Evolutionary conservation across 2,113 vertebrate genomes (phyloP).

Genomic region (Daphoenositta chrysoptera): DNA sequence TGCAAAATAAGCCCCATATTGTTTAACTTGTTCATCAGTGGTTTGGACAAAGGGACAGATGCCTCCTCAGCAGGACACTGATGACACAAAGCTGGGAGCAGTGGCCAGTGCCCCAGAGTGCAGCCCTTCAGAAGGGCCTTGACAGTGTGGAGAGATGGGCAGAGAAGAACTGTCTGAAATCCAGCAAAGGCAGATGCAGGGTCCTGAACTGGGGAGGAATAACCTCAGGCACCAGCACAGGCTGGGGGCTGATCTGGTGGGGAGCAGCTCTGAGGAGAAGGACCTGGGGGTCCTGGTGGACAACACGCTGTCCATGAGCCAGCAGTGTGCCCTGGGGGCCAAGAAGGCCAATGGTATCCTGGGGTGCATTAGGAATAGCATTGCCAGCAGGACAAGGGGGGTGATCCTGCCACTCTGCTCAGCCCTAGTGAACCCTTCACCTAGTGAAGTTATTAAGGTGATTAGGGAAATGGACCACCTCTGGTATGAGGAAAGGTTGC

Average conservation of each 20-base stretch:
- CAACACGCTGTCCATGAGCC: not conserved
- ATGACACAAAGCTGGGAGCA: not conserved
- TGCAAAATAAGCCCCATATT: not conserved
- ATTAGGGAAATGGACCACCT: not conserved
- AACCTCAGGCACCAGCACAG: not conserved
- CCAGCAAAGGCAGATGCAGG: fast-evolving
- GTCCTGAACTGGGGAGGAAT: not conserved
- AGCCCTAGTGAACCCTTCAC: not conserved
- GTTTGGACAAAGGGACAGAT: not conserved
- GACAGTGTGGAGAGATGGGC: not conserved
- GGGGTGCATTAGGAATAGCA: not conserved
- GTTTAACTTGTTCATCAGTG: not conserved
- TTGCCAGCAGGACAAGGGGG: fast-evolving
- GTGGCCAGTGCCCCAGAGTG: not conserved
- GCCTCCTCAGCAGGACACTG: not conserved
- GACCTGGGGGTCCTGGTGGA: not conserved
- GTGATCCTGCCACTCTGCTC: not conserved
- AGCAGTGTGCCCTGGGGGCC: not conserved
- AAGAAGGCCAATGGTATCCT: too few species aligned
- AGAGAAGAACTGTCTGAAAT: not conserved
- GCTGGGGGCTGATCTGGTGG: not conserved
- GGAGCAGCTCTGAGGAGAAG: not conserved
- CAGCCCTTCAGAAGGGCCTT: not conserved
- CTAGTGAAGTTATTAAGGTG: not conserved
- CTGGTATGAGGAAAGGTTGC: not conserved